Conservation (phyloP, 2,888 invertebrate species). For the Drosophila lutescens region DNA sequence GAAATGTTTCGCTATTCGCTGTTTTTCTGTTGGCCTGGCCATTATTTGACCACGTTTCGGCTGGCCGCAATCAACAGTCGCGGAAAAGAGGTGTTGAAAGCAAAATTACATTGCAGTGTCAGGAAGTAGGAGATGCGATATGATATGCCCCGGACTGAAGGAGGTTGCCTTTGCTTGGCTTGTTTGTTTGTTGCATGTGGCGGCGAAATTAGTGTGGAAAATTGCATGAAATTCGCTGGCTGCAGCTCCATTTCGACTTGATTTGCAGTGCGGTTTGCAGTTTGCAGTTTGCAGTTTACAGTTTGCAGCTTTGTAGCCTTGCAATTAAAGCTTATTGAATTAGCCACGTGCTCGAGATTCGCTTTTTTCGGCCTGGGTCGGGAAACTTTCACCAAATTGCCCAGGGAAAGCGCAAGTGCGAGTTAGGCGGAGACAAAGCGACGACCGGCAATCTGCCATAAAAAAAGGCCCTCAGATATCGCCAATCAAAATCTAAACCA, state of each 20-base stretch:
- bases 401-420: slow-evolving; percentile 30
- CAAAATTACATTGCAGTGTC: slow-evolving; percentile 79
- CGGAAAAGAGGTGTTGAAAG: slow-evolving; percentile 77
- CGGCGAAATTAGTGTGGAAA: slow-evolving; percentile 75
- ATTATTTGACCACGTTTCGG: slow-evolving; percentile 76
- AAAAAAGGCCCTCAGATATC: slow-evolving; percentile 31
- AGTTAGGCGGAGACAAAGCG: slow-evolving; percentile 31
- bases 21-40: slow-evolving; percentile 66
- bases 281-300: slow-evolving; percentile 7
- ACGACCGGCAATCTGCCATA: slow-evolving; percentile 20
- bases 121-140: slow-evolving; percentile 77
- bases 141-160: slow-evolving; percentile 57
- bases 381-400: slow-evolving; percentile 49
- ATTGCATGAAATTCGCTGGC: slow-evolving; percentile 65
- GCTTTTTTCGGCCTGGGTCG: slow-evolving; percentile 6
- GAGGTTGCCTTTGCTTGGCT: slow-evolving; percentile 20
- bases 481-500: slow-evolving; percentile 41
- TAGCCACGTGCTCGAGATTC: slow-evolving; percentile 68
- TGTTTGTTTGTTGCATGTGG: slow-evolving; percentile 60
- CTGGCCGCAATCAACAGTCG: slow-evolving; percentile 63
- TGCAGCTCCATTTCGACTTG: slow-evolving; percentile 26
- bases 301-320: slow-evolving; percentile 14
- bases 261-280: slow-evolving; percentile 35
- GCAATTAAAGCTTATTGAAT: slow-evolving; percentile 77
- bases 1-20: slow-evolving; percentile 63